Evolutionary conservation across 2,888 invertebrate genomes (phyloP).

Genomic region (Drosophila anomelani): DNA sequence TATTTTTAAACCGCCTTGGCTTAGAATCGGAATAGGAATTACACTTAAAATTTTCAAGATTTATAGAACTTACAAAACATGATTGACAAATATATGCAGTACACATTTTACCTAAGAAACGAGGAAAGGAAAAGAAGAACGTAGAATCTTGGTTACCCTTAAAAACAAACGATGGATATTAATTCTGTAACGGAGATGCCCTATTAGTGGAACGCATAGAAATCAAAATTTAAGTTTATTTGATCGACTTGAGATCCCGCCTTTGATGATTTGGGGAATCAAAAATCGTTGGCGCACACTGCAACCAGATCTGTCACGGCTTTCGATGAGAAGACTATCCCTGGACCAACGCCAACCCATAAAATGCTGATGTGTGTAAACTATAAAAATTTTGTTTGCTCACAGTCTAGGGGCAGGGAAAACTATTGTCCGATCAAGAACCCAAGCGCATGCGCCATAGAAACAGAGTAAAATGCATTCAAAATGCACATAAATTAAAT

Average conservation of each 20-base stretch:
- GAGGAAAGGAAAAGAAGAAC: background rate
- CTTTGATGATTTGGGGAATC: conserved; percentile 30
- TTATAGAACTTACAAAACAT: background rate
- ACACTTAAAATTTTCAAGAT: background rate
- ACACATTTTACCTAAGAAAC: no score
- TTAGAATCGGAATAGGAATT: no score
- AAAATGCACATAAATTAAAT: conserved; percentile 67
- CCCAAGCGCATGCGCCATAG: conserved; percentile 70
- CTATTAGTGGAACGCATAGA: background rate
- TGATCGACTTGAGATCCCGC: conserved; percentile 31
- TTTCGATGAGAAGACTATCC: background rate
- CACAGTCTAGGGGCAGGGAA: conserved; percentile 31
- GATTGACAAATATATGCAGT: background rate
- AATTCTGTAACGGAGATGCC: background rate
- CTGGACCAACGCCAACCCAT: conserved; percentile 21
- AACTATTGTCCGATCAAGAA: conserved; percentile 42
- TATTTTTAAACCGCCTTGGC: background rate
- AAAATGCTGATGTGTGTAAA: conserved; percentile 52
- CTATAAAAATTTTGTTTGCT: conserved; percentile 60
- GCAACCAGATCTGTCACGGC: conserved; percentile 20
- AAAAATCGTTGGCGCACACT: conserved; percentile 6
- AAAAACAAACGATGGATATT: background rate
- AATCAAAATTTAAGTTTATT: conserved; percentile 7
- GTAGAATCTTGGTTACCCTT: background rate
- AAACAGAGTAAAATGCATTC: conserved; percentile 32